phyloP scores from a whole-genome alignment of 1,140 invertebrate species.

The Listronotus bonariensis region DNA sequence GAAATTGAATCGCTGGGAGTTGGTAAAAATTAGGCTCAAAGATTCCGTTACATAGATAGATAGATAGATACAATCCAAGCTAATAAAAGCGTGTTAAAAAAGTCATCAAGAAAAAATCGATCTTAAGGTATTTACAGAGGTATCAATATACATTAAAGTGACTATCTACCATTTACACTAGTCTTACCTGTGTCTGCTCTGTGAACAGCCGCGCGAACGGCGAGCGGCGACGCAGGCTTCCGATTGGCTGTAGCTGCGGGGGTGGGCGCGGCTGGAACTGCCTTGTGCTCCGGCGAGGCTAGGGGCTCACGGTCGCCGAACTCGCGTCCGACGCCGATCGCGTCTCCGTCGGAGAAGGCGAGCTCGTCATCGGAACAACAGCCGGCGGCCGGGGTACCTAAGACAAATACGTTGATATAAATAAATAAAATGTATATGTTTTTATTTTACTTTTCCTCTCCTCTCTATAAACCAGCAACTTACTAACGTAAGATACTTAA shows the following conservation, averaged over 20 bases:
- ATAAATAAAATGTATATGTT: no score
- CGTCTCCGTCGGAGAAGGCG: constrained; percentile 56
- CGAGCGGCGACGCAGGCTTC: constrained; percentile 47
- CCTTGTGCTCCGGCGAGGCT: constrained; percentile 23
- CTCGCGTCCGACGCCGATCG: constrained; percentile 53
- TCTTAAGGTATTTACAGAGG: no score
- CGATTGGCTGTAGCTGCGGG: constrained; percentile 31
- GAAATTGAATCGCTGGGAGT: no score
- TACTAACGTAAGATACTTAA: no score
- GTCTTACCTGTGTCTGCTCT: constrained; percentile 54
- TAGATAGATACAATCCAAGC: no score
- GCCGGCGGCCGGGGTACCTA: constrained; percentile 36
- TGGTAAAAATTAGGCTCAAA: no score
- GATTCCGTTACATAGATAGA: no score
- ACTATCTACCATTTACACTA: neutral
- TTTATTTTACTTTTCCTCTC: no score
- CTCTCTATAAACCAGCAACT: no score
- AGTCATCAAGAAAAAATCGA: no score
- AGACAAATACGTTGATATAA: neutral
- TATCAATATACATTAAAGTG: no score
- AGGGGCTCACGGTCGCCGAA: constrained; percentile 54
- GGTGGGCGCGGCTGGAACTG: constrained; percentile 19
- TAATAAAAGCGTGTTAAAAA: no score
- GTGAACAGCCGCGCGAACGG: constrained; percentile 57
- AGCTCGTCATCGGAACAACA: constrained; percentile 54